Evolutionary conservation across 2,797 vertebrate species (phyloP).

Genomic region (Poecilia velifera): DNA sequence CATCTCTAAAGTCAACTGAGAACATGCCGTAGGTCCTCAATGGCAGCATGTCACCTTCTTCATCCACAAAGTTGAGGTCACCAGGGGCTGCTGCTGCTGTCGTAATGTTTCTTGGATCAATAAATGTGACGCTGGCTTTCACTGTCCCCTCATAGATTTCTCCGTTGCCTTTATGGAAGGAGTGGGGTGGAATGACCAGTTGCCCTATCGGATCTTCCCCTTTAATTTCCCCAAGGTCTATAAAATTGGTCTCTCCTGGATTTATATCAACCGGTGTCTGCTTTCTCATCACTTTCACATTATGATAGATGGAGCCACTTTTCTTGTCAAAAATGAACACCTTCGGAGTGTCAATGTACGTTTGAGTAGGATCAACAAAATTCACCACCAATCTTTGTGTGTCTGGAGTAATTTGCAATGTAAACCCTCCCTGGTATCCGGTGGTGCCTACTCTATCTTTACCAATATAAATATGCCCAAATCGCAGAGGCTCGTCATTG

Average conservation of each 20-base stretch:
- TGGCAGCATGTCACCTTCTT: conserved; percentile 88
- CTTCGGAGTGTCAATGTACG: conserved; percentile 88
- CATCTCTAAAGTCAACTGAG: conserved; percentile 90
- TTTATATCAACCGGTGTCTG: conserved; percentile 84
- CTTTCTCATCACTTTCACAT: conserved; percentile 91
- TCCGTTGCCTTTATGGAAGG: conserved; percentile 86
- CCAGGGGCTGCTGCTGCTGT: conserved; percentile 87
- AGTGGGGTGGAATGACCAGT: conserved; percentile 87
- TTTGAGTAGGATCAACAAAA: conserved; percentile 88
- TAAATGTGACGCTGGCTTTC: conserved; percentile 92
- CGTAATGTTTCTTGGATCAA: conserved; percentile 91
- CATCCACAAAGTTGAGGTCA: conserved; percentile 89
- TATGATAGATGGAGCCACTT: conserved; percentile 89
- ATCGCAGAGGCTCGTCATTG: conserved; percentile 88
- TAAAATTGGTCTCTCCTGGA: conserved; percentile 79
- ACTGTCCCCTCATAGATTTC: conserved; percentile 88
- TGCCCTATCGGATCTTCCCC: conserved; percentile 87
- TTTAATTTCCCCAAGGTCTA: conserved; percentile 85
- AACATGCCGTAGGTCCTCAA: conserved; percentile 98
- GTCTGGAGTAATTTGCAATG: conserved; percentile 85
- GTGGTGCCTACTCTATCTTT: conserved; percentile 89
- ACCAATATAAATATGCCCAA: conserved; percentile 90
- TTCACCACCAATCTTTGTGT: conserved; percentile 89
- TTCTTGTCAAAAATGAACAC: conserved; percentile 92
- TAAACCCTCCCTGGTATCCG: conserved; percentile 93